Evolutionary conservation across 2,797 vertebrate species (phyloP).

Genomic region (Erithacus rubecula): DNA sequence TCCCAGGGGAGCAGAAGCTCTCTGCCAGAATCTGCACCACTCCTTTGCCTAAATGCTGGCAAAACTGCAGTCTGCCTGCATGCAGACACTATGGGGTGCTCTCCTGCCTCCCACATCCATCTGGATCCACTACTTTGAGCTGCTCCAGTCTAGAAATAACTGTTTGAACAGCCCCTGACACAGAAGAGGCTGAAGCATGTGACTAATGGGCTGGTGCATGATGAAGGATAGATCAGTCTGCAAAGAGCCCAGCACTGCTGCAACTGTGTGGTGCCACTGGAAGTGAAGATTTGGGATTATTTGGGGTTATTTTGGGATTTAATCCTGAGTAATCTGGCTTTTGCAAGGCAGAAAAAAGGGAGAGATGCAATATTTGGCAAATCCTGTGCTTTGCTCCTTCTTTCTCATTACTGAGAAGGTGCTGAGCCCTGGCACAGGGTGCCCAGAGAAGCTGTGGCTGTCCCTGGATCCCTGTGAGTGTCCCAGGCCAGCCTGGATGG

Average conservation of each 20-base stretch:
- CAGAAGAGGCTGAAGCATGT: not conserved
- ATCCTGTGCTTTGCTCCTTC: fast-evolving
- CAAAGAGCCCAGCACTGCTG: not conserved
- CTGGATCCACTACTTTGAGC: not conserved
- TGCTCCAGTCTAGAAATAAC: not conserved
- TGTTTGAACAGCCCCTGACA: not conserved
- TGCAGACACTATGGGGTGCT: not conserved
- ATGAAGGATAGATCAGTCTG: not conserved
- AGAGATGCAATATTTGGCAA: not conserved
- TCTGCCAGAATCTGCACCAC: not conserved
- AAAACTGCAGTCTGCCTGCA: not conserved
- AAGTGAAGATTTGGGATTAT: not conserved
- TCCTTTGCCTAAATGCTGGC: not conserved
- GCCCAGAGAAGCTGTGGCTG: not conserved
- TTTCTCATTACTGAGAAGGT: not conserved
- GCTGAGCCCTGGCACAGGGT: not conserved
- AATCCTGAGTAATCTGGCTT: not conserved
- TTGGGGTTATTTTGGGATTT: not conserved
- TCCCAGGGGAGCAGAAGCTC: not conserved
- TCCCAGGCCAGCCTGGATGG: fast-evolving
- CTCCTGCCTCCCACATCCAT: not conserved
- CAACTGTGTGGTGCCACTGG: not conserved
- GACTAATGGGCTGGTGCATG: not conserved
- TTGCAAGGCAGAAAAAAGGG: not conserved
- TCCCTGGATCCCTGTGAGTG: not conserved